Evolutionary conservation across 2,797 vertebrate genomes (phyloP), one percentile per base, ranked within the genome.

Genomic region (Salarias fasciatus): DNA sequence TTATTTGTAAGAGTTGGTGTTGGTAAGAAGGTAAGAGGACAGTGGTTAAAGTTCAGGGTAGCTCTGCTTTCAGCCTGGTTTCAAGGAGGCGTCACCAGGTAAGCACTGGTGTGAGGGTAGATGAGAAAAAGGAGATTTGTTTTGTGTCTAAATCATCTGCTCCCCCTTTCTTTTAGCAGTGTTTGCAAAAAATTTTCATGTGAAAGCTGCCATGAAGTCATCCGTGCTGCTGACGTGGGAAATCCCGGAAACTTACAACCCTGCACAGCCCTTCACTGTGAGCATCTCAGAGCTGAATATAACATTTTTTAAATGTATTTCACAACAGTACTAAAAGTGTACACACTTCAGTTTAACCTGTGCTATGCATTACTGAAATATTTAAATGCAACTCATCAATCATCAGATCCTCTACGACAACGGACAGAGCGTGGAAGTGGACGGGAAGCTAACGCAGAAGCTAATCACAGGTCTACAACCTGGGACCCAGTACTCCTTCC

Each of bases 131-230:
- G 10, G 15, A 3, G 14, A 50, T 75, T 46, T 69, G 58, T 69
- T 61, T 62, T 79, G 82, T 94, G 92, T 95, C 94, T 98, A 96
- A 97, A 95, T 95, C 89, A 89, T 69, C 63, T 86, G 92, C 94
- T 94, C 91, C 92, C 82, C 94, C 93, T 95, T 95, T 94, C 93
- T 96, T 94, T 97, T 98, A 99, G 98, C 97, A 99, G 98, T 99
- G 97, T 99, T 99, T 93, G 98, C 97, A 99, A 99, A 99, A 95
- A 99, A 99, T 91, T 99, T 99, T 88, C 97, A 98, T 79, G 98
- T 99, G 91, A 99, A 95, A 94, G 96, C 96, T 86, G 97, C 98
- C 81, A 99, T 96, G 95, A 99, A 99, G 95, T 95, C 97, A 6
- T 99, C 97, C 0, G 98, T 99, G 82, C 86, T 99, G 77, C 92